These are phyloP conservation scores for Todiramphus saurophagus DNA, from an alignment of 2,113 vertebrate genomes.

Conservation along the genomic window DNA sequence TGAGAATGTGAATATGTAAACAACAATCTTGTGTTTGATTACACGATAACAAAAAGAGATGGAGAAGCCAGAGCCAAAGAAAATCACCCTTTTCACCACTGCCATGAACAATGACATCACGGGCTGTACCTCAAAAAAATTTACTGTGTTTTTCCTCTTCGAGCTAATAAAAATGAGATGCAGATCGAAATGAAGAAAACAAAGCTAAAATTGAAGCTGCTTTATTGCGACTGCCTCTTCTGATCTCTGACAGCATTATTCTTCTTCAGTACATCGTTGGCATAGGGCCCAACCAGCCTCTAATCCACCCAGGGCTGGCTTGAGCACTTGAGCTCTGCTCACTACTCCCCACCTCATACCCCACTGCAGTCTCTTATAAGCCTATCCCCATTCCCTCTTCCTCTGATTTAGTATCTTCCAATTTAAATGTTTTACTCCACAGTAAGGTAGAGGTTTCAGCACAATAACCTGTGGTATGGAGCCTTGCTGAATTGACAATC, in stretches of 20 bases:
- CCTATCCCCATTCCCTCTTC: neutral
- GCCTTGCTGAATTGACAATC: neutral
- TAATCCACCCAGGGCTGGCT: neutral
- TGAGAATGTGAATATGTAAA: fast-evolving
- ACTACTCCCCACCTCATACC: neutral
- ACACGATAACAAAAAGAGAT: neutral
- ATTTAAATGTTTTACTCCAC: neutral
- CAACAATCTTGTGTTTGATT: neutral
- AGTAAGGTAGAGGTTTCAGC: neutral
- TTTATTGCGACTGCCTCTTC: neutral
- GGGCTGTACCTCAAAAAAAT: neutral
- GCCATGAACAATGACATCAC: neutral
- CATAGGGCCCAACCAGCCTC: neutral
- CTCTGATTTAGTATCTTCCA: neutral
- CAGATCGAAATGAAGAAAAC: neutral
- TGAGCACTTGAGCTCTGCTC: neutral
- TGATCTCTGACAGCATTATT: neutral
- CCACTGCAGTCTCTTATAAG: fast-evolving
- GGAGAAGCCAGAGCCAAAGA: neutral
- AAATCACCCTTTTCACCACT: neutral
- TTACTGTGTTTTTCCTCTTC: neutral
- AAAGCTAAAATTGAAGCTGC: neutral
- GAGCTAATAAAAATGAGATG: neutral
- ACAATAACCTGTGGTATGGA: neutral
- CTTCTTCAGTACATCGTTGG: neutral